Evolutionary conservation across 2,888 invertebrate genomes (phyloP).

Genomic region (Syrista parreyssii): DNA sequence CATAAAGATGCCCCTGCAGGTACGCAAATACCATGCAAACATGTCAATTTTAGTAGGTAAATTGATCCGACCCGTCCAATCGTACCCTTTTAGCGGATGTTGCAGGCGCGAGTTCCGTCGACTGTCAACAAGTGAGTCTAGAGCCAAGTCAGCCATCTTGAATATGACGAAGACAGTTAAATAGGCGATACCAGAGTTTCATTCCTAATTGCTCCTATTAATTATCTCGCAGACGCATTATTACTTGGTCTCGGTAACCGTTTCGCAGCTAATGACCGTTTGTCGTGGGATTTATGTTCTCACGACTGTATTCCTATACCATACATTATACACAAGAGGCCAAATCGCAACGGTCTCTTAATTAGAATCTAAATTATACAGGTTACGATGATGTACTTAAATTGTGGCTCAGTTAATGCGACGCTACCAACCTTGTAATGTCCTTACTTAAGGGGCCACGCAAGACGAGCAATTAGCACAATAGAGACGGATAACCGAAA

Average conservation of each 20-base stretch:
- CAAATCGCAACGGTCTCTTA: slow-evolving; percentile 18
- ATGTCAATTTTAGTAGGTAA: slow-evolving; percentile 12
- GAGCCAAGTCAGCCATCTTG: no score
- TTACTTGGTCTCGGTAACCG: slow-evolving; percentile 10
- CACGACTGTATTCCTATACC: background rate
- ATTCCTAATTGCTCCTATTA: no score
- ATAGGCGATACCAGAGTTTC: no score
- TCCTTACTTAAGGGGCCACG: no score
- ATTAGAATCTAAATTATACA: slow-evolving; percentile 30
- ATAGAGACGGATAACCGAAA: no score
- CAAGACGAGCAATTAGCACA: no score
- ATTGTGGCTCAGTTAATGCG: background rate
- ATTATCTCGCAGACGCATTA: no score
- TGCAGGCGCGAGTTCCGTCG: slow-evolving; percentile 26
- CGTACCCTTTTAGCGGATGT: slow-evolving; percentile 18
- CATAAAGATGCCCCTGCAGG: background rate
- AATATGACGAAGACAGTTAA: no score
- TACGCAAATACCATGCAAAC: slow-evolving; percentile 13
- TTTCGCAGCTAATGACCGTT: slow-evolving; percentile 28
- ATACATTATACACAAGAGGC: background rate
- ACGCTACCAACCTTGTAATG: no score
- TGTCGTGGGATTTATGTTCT: slow-evolving; percentile 23
- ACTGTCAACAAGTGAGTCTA: slow-evolving; percentile 31
- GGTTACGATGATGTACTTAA: slow-evolving; percentile 20
- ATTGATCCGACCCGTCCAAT: background rate